phyloP scores from a whole-genome alignment of 64 coral and sea anemone species.

The Actinia tenebrosa region DNA sequence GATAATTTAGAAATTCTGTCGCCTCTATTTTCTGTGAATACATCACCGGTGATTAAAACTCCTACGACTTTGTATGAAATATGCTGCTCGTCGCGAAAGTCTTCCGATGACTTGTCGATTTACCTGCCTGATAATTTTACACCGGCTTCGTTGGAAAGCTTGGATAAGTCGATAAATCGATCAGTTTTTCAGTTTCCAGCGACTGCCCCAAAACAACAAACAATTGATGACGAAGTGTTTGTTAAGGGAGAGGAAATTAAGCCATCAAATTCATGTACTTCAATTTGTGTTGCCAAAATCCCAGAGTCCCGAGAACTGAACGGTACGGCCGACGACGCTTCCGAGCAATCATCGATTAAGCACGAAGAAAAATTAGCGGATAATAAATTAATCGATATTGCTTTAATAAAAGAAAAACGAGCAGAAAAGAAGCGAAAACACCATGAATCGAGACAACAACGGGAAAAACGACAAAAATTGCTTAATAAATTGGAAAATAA shows the following conservation, averaged over 20 bases:
- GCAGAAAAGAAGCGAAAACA: slow-evolving; percentile 11
- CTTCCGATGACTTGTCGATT: slow-evolving; percentile 56
- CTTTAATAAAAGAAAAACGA: slow-evolving; percentile 15
- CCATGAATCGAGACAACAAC: neutral
- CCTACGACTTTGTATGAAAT: slow-evolving; percentile 29
- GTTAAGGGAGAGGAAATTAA: neutral
- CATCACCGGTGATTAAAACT: slow-evolving; percentile 1
- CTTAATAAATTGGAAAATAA: neutral
- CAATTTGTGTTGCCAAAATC: neutral
- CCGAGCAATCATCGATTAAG: neutral
- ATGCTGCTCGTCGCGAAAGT: slow-evolving; percentile 24
- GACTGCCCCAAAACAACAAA: neutral
- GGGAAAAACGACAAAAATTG: neutral
- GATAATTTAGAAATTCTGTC: slow-evolving; percentile 15
- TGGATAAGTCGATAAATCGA: slow-evolving; percentile 39
- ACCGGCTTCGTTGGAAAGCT: slow-evolving; percentile 38
- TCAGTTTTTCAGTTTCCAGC: slow-evolving; percentile 54
- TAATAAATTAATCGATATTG: slow-evolving; percentile 2
- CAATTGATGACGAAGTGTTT: neutral
- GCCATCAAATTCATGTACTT: neutral
- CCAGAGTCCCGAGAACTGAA: neutral
- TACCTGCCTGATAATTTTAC: slow-evolving; percentile 67
- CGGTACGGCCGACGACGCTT: neutral
- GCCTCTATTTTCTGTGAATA: slow-evolving; percentile 17
- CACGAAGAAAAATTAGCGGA: neutral